Percentiles rank a stretch among this genome's conserved stretches.
Conservation (phyloP, 92 coral and sea anemone species). For the Epizoanthus ramosus region DNA sequence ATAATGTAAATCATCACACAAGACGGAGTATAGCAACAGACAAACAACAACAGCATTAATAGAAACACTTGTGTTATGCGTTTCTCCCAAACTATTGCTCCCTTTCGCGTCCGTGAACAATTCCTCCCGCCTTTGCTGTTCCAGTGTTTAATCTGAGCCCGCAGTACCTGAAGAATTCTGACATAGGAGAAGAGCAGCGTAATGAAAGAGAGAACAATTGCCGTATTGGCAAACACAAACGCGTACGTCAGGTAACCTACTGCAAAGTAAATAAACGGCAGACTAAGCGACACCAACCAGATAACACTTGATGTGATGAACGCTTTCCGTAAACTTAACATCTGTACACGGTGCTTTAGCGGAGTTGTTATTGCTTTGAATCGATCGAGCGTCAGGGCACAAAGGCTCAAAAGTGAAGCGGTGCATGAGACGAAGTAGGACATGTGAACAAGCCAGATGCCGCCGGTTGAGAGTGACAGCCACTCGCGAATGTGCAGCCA, state of each 20-base stretch:
- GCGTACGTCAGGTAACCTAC: constrained; percentile 74
- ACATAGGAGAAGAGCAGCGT: constrained; percentile 67
- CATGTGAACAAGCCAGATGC: constrained; percentile 61
- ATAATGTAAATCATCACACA: constrained; percentile 65
- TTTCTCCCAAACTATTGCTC: constrained; percentile 54
- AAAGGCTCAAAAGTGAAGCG: constrained; percentile 79
- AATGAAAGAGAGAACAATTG: constrained; percentile 57
- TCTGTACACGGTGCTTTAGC: constrained; percentile 61
- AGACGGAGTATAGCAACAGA: constrained; percentile 73
- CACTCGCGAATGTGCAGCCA: constrained; percentile 82
- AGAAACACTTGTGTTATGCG: constrained; percentile 66
- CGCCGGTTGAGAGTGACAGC: constrained; percentile 43
- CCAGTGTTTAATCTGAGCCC: constrained; percentile 49
- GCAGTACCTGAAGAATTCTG: constrained; percentile 55
- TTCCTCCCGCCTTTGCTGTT: constrained; percentile 26
- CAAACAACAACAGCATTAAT: constrained; percentile 65
- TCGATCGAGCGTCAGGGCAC: constrained; percentile 81
- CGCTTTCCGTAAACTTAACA: constrained; percentile 47
- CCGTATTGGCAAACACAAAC: constrained; percentile 87
- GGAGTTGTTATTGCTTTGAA: constrained; percentile 67
- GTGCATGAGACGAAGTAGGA: constrained; percentile 82
- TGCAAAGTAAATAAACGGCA: constrained; percentile 72
- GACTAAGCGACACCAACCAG: constrained; percentile 63
- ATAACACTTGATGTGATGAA: constrained; percentile 42
- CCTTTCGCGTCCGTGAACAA: constrained; percentile 15